These are phyloP conservation scores for Sarcophaga carnaria DNA, from an alignment of 2,888 invertebrate species.

Conservation along the genomic window DNA sequence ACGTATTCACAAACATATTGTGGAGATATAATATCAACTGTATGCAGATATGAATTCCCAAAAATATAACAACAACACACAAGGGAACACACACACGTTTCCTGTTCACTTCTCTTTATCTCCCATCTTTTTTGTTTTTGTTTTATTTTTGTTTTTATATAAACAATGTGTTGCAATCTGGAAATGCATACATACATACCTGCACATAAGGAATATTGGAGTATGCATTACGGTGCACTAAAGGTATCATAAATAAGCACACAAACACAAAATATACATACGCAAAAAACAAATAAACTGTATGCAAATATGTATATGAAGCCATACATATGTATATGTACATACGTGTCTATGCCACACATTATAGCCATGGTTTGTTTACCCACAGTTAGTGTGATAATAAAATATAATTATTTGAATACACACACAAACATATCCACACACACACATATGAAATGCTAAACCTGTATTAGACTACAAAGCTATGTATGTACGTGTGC, in stretches of 20 bases:
- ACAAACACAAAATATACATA: slow-evolving; percentile 23
- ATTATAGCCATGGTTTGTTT: slow-evolving; percentile 24
- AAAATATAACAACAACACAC: too few relatives aligned
- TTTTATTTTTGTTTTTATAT: neutral
- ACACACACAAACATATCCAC: neutral
- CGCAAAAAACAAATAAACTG: neutral
- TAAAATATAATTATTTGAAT: slow-evolving; percentile 32
- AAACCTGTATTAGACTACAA: neutral
- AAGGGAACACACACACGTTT: too few relatives aligned
- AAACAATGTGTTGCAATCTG: neutral
- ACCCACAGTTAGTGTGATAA: slow-evolving; percentile 40
- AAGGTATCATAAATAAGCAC: slow-evolving; percentile 55
- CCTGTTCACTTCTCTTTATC: too few relatives aligned
- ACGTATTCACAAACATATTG: too few relatives aligned
- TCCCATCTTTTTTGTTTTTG: neutral
- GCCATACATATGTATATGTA: neutral
- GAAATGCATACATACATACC: neutral
- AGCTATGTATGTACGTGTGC: neutral
- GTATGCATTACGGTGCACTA: slow-evolving; percentile 28
- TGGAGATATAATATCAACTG: too few relatives aligned
- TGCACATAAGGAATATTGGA: slow-evolving; percentile 32
- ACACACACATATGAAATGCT: too few relatives aligned
- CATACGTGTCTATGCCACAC: neutral
- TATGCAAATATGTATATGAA: neutral
- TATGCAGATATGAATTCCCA: too few relatives aligned